Base-by-base conservation (phyloP, 2,113 vertebrate genomes). In the Micronycteris hirsuta region DNA sequence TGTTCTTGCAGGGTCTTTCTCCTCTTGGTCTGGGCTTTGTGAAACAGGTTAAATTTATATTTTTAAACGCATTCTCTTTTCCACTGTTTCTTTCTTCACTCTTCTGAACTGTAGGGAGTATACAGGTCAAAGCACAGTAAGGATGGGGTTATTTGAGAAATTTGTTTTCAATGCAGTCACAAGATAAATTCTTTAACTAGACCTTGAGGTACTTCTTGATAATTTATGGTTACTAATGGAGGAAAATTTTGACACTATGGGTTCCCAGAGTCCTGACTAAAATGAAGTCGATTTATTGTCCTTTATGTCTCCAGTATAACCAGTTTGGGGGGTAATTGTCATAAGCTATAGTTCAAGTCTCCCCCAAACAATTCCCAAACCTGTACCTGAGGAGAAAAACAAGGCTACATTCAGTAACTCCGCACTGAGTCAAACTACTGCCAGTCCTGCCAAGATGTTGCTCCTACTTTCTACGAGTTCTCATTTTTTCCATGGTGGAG, bases 131-230 rank as follows among this genome's bases (percentile, higher is more conserved):
- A 93, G 54, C 71, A 49, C 67, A 89, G 73, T 52, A 70, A 84
- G 54, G 56, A 82, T 54, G n/a, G 65, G 31, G 41, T 38, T 89
- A 71, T 78, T 63, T 76, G 71, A 92, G 80, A 31, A 89, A 89
- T 87, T 85, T 74, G 54, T 92, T 91, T 94, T 87, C 43, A 92
- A 7, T 36, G 8, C 38, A 81, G 56, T 68, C 28, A 82, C 68
- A 89, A 93, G 77, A 92, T 80, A 94, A 89, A 89, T 81, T 80
- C 33, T 63, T 63, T 83, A 83, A 58, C 76, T 95, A 96, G 76
- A 94, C 52, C 4, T n/a, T 61, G 16, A 26, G 16, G 65, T 90
- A 90, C 74, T 81, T 94, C 71, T 89, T 41, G 26, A 38, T 70
- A 86, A 92, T 78, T 85, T 56, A 26, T 63, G 65, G 65, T 84